These are phyloP conservation scores for Melopsittacus undulatus DNA, from an alignment of 2,797 vertebrate species.

Conservation along the genomic window DNA sequence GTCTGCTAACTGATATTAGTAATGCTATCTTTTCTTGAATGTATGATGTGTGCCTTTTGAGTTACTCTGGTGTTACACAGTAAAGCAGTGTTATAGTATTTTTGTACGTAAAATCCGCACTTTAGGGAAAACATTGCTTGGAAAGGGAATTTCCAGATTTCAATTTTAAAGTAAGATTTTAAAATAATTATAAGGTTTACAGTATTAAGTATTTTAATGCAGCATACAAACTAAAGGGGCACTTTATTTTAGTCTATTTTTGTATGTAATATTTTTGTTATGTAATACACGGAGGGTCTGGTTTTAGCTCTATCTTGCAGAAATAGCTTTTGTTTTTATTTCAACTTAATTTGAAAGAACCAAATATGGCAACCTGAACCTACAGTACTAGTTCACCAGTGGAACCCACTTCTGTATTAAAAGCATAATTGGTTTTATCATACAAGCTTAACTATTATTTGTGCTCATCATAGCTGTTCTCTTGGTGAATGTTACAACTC, in stretches of 20 bases:
- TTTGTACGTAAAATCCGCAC: constrained; percentile 88
- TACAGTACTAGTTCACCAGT: background rate
- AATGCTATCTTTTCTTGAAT: constrained; percentile 76
- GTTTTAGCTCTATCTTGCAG: background rate
- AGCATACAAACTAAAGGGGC: constrained; percentile 50
- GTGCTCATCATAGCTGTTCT: background rate
- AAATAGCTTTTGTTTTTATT: constrained; percentile 17
- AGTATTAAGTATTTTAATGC: constrained; percentile 69
- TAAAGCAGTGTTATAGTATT: constrained; percentile 83
- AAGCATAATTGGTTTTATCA: background rate
- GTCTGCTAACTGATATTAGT: constrained; percentile 57
- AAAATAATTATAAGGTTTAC: constrained; percentile 71
- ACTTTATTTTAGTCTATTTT: constrained; percentile 74
- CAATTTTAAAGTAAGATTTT: constrained; percentile 61
- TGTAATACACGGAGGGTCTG: background rate
- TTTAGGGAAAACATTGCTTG: constrained; percentile 83
- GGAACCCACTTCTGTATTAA: background rate
- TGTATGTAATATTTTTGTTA: constrained; percentile 68
- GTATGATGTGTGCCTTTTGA: constrained; percentile 85
- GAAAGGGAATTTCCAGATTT: constrained; percentile 68
- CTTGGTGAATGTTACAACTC: background rate
- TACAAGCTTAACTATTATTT: background rate
- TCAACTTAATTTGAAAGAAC: constrained; percentile 22
- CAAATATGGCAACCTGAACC: background rate
- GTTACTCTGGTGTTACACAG: constrained; percentile 79